phyloP scores from a whole-genome alignment of 2,113 vertebrate genomes.

The Ameiurus melas region DNA sequence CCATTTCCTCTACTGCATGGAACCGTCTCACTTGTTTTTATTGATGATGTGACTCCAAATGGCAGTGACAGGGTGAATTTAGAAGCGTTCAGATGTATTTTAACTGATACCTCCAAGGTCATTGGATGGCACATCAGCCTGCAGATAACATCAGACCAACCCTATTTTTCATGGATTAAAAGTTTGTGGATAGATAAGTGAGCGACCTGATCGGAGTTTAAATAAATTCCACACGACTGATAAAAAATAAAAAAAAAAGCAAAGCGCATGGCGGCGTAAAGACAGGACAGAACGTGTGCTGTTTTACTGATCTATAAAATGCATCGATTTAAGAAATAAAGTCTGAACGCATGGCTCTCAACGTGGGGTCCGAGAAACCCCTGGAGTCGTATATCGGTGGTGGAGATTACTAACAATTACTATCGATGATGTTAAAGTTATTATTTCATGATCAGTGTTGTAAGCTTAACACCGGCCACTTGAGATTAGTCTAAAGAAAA shows the following conservation, averaged over 20 bases:
- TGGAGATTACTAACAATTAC: not conserved
- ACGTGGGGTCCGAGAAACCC: not conserved
- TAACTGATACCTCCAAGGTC: not conserved
- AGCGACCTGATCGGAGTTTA: not conserved
- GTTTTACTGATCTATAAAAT: not conserved
- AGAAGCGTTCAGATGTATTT: not conserved
- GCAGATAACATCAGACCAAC: conserved; percentile 3
- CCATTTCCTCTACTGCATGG: not conserved
- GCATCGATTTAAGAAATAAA: not conserved
- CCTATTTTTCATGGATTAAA: not conserved
- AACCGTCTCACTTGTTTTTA: not conserved
- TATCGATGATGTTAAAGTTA: not conserved
- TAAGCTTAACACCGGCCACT: no score
- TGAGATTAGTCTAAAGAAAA: not conserved
- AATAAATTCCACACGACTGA: not conserved
- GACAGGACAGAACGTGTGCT: no score
- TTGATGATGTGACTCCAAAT: not conserved
- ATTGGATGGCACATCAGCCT: not conserved
- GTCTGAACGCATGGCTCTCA: not conserved
- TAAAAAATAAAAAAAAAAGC: no score
- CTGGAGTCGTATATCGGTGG: no score
- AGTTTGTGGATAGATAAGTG: not conserved
- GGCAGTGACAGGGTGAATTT: not conserved
- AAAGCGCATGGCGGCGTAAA: no score
- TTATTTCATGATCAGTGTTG: not conserved